Evolutionary conservation across 2,113 vertebrate species (phyloP), one percentile per base, ranked within the genome.

Genomic region (Heterotilapia buettikoferi): DNA sequence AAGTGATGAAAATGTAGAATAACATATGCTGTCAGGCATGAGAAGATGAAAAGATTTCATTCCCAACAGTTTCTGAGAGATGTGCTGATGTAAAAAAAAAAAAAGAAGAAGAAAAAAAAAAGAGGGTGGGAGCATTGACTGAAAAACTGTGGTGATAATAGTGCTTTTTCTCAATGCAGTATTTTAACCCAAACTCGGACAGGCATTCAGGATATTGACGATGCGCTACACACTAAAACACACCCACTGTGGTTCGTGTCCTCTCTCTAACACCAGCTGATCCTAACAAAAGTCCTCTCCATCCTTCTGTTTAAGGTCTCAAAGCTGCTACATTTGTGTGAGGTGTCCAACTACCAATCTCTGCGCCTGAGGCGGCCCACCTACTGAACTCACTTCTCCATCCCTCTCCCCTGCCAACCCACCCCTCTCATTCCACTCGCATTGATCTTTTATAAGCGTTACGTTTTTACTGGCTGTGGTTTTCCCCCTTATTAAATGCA

Each of bases 1-100:
- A 91, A 76, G 84, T 91, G 93, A 94, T 85, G 92, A 90, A 93
- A 92, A 94, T 93, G 88, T 90, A 92, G 91, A 93, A 88, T 92
- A 94, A 94, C 90, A 88, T 89, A 86, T 52, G 80, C 91, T 85
- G 92, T 92, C 94, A 92, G 90, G 90, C 90, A 86, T 86, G 93
- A 92, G 89, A 88, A 90, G 89, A 92, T 94, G 90, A 93, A 92
- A 94, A 93, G 88, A 94, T 86, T 91, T 90, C 84, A 91, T 84
- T 85, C 82, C 63, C 80, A 84, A 66, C 86, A 18, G 78, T 81
- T 80, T 86, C 87, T 38, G 59, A 14, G 14, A 86, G 83, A 83
- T 82, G 68, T 47, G 84, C 76, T 71, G 56, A 47, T 83, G 68
- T 29, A 26, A 45, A 73, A 73, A 45, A 14, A 40, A 8, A 1